These are phyloP conservation scores for Novumbra hubbsi DNA, from an alignment of 2,797 vertebrate genomes.

Conservation along the genomic window DNA sequence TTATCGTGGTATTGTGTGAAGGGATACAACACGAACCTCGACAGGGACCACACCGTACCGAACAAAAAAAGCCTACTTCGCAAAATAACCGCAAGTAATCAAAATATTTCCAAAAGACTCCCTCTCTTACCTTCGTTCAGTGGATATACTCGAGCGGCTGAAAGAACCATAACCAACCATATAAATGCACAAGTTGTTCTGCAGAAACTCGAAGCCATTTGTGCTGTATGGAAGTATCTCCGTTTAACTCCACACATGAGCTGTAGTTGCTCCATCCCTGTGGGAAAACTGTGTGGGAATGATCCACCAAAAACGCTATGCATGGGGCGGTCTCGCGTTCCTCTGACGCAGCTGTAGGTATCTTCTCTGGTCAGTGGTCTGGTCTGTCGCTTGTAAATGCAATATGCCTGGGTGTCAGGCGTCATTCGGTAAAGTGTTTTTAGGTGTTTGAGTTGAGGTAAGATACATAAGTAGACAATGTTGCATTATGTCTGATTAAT, in stretches of 20 bases:
- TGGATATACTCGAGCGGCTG: constrained; percentile 86
- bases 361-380: neutral
- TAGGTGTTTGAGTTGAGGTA: too few relatives aligned
- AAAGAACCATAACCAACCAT: constrained; percentile 79
- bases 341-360: constrained; percentile 47
- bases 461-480: too few relatives aligned
- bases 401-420: too few relatives aligned
- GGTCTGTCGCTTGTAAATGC: too few relatives aligned
- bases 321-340: constrained; percentile 61
- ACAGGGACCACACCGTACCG: neutral
- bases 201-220: constrained; percentile 82
- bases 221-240: constrained; percentile 57
- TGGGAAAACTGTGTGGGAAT: constrained; percentile 81
- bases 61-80: neutral
- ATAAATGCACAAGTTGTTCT: constrained; percentile 69
- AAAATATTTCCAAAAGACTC: neutral
- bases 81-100: neutral
- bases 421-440: too few relatives aligned
- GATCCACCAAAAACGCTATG: constrained; percentile 57
- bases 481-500: too few relatives aligned
- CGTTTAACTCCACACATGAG: constrained; percentile 65
- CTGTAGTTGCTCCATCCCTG: constrained; percentile 84
- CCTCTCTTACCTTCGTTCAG: constrained; percentile 86
- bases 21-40: neutral
- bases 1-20: neutral